Conservation (phyloP, 2,113 vertebrate species). For the Climacteris rufus region DNA sequence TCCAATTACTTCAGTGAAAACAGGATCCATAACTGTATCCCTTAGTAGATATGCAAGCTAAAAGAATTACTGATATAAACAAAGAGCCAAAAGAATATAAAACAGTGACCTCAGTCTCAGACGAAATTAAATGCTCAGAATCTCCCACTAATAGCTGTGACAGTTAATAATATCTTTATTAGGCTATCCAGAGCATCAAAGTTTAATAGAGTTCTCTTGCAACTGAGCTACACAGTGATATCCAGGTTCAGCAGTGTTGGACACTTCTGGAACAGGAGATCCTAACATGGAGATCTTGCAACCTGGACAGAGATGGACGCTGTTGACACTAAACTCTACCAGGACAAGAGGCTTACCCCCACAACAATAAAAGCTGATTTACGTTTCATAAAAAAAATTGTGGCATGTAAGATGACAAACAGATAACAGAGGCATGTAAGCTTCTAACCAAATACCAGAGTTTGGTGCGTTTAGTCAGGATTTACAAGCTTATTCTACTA, state of each 20-base stretch:
- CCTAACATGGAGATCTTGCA: neutral
- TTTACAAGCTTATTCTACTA: neutral
- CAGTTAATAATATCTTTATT: neutral
- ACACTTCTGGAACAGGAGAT: neutral
- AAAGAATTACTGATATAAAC: neutral
- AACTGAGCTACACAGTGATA: neutral
- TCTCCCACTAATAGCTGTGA: neutral
- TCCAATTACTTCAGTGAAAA: neutral
- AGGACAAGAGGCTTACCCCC: neutral
- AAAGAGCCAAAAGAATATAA: neutral
- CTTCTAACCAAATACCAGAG: neutral
- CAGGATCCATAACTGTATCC: neutral
- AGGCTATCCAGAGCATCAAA: neutral
- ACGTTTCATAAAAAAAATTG: neutral
- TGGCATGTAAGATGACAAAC: neutral
- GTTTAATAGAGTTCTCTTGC: neutral
- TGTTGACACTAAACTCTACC: neutral
- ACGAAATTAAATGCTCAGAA: neutral
- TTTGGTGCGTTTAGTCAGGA: neutral
- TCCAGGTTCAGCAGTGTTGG: neutral
- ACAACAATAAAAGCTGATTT: conserved; percentile 2
- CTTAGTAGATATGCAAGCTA: neutral
- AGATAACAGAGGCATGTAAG: neutral
- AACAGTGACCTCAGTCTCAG: neutral
- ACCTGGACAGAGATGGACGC: neutral